These are phyloP conservation scores for Chrysina gloriosa DNA, from an alignment of 2,888 invertebrate genomes.

Conservation along the genomic window DNA sequence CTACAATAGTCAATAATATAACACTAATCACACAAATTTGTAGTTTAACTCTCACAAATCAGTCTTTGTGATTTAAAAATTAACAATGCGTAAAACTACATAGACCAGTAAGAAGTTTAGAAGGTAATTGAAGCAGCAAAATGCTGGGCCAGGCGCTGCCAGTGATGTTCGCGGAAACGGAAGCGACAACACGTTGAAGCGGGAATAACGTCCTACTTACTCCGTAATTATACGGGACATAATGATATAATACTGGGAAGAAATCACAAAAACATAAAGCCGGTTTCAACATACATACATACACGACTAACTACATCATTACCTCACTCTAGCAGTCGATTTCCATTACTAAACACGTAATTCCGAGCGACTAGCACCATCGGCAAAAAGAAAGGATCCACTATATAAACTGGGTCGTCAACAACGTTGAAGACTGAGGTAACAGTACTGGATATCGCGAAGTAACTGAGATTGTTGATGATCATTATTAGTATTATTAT, in stretches of 20 bases:
- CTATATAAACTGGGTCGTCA: neutral
- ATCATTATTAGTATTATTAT: slow-evolving; percentile 21
- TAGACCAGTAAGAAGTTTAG: neutral
- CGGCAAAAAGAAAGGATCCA: slow-evolving; percentile 5
- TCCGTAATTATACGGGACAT: neutral
- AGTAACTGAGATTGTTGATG: slow-evolving; percentile 13
- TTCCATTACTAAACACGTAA: slow-evolving; percentile 10
- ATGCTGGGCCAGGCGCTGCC: neutral
- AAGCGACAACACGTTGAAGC: neutral
- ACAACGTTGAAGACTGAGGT: slow-evolving; percentile 19
- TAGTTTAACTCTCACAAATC: too few relatives aligned
- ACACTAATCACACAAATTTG: too few relatives aligned
- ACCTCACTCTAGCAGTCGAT: neutral
- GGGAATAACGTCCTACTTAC: neutral
- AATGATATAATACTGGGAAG: neutral
- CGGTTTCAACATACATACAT: neutral
- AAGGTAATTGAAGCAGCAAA: too few relatives aligned
- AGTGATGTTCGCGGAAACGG: neutral
- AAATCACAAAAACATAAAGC: slow-evolving; percentile 1
- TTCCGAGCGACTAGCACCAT: neutral
- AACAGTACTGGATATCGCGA: slow-evolving; percentile 26
- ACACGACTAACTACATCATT: slow-evolving; percentile 2
- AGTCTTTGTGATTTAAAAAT: too few relatives aligned
- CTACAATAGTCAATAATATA: too few relatives aligned
- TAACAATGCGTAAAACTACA: too few relatives aligned